Conservation (phyloP, 2,113 vertebrate genomes). For the Sturnus vulgaris region DNA sequence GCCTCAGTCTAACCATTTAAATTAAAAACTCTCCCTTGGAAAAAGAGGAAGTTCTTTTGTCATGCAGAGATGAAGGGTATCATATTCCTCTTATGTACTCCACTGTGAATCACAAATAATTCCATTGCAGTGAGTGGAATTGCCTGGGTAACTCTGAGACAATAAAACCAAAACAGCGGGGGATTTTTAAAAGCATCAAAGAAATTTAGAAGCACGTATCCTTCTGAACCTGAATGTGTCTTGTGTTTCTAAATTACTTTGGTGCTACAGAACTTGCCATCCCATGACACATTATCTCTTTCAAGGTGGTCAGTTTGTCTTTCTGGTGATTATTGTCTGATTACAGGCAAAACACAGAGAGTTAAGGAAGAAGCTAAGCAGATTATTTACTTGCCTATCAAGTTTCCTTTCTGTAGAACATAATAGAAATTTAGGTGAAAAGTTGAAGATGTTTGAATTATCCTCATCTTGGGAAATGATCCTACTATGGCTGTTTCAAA, state of each 20-base stretch:
- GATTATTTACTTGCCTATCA: background rate
- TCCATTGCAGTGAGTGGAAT: background rate
- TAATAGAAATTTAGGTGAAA: background rate
- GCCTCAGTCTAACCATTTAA: background rate
- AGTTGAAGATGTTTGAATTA: background rate
- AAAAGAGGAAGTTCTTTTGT: conserved; percentile 22
- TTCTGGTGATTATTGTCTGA: background rate
- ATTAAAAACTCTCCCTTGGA: background rate
- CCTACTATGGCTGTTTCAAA: background rate
- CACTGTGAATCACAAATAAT: conserved; percentile 4
- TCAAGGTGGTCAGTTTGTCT: background rate
- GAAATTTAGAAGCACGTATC: background rate
- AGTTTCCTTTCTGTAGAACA: background rate
- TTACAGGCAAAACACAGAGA: background rate
- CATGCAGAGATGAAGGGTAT: conserved; percentile 19
- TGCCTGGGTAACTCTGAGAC: background rate
- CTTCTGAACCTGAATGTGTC: background rate
- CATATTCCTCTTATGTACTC: conserved; percentile 15
- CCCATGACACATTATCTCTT: background rate
- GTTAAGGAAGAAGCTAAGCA: background rate
- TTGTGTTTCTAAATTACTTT: background rate
- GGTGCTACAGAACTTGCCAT: background rate
- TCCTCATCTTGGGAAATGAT: background rate
- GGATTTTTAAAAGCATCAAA: background rate
- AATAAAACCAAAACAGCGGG: background rate